Conservation (phyloP, 2,797 vertebrate genomes). For the Phylloscopus collybita region DNA sequence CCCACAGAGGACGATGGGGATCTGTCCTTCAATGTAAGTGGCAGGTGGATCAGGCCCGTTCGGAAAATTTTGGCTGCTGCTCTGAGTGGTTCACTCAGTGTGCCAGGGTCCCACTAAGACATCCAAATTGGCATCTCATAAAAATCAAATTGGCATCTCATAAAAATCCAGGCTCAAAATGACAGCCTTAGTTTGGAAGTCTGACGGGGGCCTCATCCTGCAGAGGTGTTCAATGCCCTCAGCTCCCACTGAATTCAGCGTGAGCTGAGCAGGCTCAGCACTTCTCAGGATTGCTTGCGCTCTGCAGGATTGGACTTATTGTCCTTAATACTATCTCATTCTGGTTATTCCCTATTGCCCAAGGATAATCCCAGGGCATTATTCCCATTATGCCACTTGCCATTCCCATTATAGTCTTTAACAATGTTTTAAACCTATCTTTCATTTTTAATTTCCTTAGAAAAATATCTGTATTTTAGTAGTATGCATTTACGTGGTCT, state of each 20-base stretch:
- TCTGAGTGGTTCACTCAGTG: background rate
- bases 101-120: slow-evolving; percentile 44
- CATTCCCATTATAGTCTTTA: slow-evolving; percentile 73
- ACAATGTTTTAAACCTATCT: slow-evolving; percentile 72
- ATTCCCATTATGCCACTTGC: slow-evolving; percentile 76
- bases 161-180: slow-evolving; percentile 63
- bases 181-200: slow-evolving; percentile 58
- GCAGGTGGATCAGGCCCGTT: slow-evolving; percentile 39
- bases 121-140: slow-evolving; percentile 64
- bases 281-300: slow-evolving; percentile 35
- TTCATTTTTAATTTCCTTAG: slow-evolving; percentile 73
- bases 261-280: slow-evolving; percentile 41
- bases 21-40: slow-evolving; percentile 31
- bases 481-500: slow-evolving; percentile 39
- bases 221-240: slow-evolving; percentile 15
- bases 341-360: slow-evolving; percentile 74
- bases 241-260: background rate
- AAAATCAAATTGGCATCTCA: slow-evolving; percentile 68
- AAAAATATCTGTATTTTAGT: slow-evolving; percentile 66
- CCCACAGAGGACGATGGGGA: background rate
- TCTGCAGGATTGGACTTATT: slow-evolving; percentile 68
- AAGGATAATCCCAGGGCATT: slow-evolving; percentile 75
- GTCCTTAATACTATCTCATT: slow-evolving; percentile 78
- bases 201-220: slow-evolving; percentile 49
- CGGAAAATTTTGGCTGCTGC: background rate